Evolutionary conservation across 2,888 invertebrate species (phyloP).

Genomic region (Ormyrus labotus): DNA sequence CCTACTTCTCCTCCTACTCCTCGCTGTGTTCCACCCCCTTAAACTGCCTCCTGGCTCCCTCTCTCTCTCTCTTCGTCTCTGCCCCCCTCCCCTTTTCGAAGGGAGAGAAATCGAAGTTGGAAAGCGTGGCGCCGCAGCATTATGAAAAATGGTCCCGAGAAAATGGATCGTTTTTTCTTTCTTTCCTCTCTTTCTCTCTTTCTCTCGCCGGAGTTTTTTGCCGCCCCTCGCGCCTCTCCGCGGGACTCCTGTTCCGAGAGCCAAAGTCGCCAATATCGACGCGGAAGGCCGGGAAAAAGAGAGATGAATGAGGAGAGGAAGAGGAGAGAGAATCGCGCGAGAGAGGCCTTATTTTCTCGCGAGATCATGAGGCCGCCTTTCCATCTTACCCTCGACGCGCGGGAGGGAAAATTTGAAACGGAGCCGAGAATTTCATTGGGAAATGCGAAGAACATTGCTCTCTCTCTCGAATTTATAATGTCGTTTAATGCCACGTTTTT

Average conservation of each 20-base stretch:
- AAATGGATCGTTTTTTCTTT: constrained; percentile 51
- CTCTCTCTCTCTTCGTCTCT: not conserved
- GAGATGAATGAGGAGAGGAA: constrained; percentile 34
- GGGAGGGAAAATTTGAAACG: not conserved
- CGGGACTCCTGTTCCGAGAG: not conserved
- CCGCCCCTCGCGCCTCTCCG: not conserved
- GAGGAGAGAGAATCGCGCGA: not conserved
- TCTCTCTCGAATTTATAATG: not conserved
- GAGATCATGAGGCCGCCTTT: not conserved
- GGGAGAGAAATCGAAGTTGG: constrained; percentile 44
- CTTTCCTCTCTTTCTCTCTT: constrained; percentile 1
- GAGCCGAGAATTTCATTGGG: not conserved
- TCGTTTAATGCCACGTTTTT: not conserved
- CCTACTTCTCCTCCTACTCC: constrained; percentile 2
- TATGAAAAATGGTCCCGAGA: constrained; percentile 56
- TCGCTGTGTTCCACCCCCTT: constrained; percentile 33
- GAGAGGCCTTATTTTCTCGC: constrained; percentile 26
- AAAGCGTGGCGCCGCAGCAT: constrained; percentile 44
- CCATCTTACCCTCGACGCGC: not conserved
- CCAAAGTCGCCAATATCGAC: constrained; percentile 39
- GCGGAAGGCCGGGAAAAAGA: constrained; percentile 21
- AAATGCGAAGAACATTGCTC: not conserved
- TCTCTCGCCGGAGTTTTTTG: not conserved
- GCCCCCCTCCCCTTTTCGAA: not conserved
- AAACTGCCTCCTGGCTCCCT: constrained; percentile 16